Evolutionary conservation across 2,888 invertebrate species (phyloP).

Genomic region (Flexamia atlantica): DNA sequence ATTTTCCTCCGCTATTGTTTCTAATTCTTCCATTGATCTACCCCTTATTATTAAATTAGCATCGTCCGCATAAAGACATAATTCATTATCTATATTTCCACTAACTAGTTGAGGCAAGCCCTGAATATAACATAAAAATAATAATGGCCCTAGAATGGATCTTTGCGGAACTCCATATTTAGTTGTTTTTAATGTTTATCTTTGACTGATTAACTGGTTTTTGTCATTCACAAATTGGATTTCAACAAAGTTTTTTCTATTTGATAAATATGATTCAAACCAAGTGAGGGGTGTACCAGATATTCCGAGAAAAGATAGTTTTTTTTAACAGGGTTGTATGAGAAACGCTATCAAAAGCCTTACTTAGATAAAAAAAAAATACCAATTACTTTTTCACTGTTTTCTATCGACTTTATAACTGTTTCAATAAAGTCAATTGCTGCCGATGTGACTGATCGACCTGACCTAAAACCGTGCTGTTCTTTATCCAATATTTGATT

Average conservation of each 20-base stretch:
- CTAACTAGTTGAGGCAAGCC: neutral
- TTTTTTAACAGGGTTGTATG: too few species aligned
- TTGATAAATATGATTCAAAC: too few species aligned
- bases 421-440: too few species aligned
- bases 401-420: too few species aligned
- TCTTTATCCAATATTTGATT: too few species aligned
- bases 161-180: neutral
- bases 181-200: neutral
- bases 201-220: neutral
- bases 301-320: too few species aligned
- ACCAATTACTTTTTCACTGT: too few species aligned
- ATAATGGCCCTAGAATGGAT: neutral
- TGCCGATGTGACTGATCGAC: too few species aligned
- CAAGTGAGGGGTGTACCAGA: too few species aligned
- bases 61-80: neutral
- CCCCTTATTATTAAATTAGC: neutral
- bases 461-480: too few species aligned
- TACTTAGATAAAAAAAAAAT: too few species aligned
- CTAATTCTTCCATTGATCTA: neutral
- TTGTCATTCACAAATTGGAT: neutral
- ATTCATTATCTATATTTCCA: neutral
- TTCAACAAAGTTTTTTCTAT: slow-evolving; percentile 1
- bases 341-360: too few species aligned
- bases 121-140: neutral
- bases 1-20: neutral